Conservation (phyloP, 1,140 invertebrate species). For the Meloidogyne hapla region DNA sequence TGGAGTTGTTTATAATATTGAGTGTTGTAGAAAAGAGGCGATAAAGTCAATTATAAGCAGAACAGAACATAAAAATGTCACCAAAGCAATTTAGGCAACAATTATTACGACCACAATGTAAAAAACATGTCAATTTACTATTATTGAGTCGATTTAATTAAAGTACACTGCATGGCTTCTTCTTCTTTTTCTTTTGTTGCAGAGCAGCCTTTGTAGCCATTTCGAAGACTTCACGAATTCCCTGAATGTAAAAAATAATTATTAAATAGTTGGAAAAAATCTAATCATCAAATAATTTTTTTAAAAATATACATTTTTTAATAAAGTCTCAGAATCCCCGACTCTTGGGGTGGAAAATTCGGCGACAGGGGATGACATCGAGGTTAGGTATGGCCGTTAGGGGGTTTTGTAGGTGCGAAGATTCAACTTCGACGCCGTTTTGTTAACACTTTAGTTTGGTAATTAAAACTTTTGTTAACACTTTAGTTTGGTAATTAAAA, state of each 20-base stretch:
- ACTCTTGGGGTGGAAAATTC: no score
- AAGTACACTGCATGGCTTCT: slow-evolving; percentile 54
- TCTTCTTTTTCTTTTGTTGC: slow-evolving; percentile 72
- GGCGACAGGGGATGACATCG: no score
- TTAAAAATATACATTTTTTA: neutral
- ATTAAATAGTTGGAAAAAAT: neutral
- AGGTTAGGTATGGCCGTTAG: no score
- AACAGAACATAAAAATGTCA: neutral
- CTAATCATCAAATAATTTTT: neutral
- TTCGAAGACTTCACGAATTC: slow-evolving; percentile 97
- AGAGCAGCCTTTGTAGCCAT: slow-evolving; percentile 95
- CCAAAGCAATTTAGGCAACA: neutral
- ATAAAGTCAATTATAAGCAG: neutral
- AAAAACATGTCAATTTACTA: neutral
- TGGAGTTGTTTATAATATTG: no score
- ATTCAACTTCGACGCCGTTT: no score
- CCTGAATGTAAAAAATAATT: slow-evolving; percentile 68
- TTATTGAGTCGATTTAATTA: slow-evolving; percentile 1
- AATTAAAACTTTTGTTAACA: no score
- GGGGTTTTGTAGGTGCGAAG: no score
- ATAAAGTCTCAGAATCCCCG: no score
- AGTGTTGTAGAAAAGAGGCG: neutral
- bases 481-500: no score
- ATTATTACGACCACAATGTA: neutral
- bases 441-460: no score